Evolutionary conservation across 2,113 vertebrate species (phyloP), one percentile per base, ranked within the genome.

Genomic region (Trinectes maculatus): DNA sequence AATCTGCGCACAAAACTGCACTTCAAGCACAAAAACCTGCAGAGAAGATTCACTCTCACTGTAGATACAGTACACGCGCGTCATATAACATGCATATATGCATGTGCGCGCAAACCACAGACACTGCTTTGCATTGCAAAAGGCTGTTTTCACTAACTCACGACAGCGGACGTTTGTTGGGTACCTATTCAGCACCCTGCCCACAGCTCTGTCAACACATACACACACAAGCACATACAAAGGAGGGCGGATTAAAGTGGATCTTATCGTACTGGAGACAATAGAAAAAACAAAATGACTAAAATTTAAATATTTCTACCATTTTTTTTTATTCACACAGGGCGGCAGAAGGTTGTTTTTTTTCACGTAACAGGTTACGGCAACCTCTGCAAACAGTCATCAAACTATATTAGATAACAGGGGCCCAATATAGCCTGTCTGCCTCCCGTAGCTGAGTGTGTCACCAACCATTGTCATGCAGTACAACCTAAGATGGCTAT

Each of bases 371-470:
- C 31, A 71, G 78, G 49, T 68, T 79, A 31, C 78, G 85, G 82
- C 80, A 85, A 73, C 64, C 58, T 73, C 71, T 42, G 63, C 59
- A 66, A 77, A 74, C 67, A 74, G 53, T 68, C 74, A 84, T 84
- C 75, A 87, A 74, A 86, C 75, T 74, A 75, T 59, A 82, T 87
- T 73, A 84, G 77, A 85, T 80, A 84, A 87, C 68, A 57, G 5
- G 5, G 12, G 68, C 71, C 71, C 59, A 51, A 89, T 84, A 83
- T 85, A 89, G 63, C 63, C 43, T 33, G 56, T 18, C 66, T 68
- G 47, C 9, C 69, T 44, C 56, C 74, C 68, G 39, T 1, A 18
- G 34, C 55, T 37, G 49, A 68, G 46, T 55, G 62, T 65, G 43
- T 68, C 62, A 49, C 24, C 40, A 42, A 74, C 46, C n/a, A 46